Percentiles rank a stretch among this genome's conserved stretches.
Evolutionary conservation across 2,888 invertebrate genomes (phyloP).

Genomic region (Monochamus alternatus): DNA sequence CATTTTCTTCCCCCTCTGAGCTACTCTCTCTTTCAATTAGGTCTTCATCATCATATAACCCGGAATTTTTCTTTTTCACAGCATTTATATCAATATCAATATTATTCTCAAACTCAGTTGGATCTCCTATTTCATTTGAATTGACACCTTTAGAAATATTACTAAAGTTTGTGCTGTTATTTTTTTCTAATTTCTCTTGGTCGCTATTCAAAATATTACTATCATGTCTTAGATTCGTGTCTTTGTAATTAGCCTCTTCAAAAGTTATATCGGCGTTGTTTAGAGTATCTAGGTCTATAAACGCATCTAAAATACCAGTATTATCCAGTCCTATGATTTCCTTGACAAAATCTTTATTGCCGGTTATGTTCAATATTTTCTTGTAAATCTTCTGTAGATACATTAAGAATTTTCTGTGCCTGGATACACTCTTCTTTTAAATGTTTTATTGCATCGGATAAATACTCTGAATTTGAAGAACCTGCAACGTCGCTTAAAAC

Average conservation of each 20-base stretch:
- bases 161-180: slow-evolving; percentile 18
- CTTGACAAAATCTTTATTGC: not conserved
- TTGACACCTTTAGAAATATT: slow-evolving; percentile 32
- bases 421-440: slow-evolving; percentile 39
- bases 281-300: slow-evolving; percentile 21
- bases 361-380: slow-evolving; percentile 32
- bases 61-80: slow-evolving; percentile 33
- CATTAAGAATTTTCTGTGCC: slow-evolving; percentile 26
- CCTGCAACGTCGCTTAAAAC: slow-evolving; percentile 29
- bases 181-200: slow-evolving; percentile 29
- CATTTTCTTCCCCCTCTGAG: slow-evolving; percentile 36
- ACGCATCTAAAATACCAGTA: not conserved
- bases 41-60: no score
- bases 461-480: slow-evolving; percentile 32
- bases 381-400: slow-evolving; percentile 26
- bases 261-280: slow-evolving; percentile 28
- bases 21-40: slow-evolving; percentile 30
- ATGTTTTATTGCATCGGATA: slow-evolving; percentile 32
- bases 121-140: slow-evolving; percentile 40
- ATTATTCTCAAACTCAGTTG: slow-evolving; percentile 28
- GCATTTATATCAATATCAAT: slow-evolving; percentile 16
- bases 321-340: no score
- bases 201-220: slow-evolving; percentile 24
- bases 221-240: slow-evolving; percentile 12
- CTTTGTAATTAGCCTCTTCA: slow-evolving; percentile 33